A percentile compares a stretch with the other conserved stretches of the same genome.
phyloP scores from a whole-genome alignment of 2,113 vertebrate genomes.

The Rousettus leschenaultii region DNA sequence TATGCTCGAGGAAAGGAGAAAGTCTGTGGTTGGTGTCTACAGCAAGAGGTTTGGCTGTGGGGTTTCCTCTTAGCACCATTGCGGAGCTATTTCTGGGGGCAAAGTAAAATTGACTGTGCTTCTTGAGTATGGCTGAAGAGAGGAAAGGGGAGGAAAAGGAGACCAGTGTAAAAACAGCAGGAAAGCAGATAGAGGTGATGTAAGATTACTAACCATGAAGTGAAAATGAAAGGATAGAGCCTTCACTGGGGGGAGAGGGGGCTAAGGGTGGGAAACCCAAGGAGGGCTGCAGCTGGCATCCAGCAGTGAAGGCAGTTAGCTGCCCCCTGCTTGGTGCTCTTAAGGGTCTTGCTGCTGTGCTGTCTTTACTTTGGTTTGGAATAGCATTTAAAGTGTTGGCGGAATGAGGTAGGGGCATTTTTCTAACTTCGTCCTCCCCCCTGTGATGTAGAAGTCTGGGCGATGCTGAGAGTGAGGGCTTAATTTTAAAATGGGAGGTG shows the following conservation, averaged over 20 bases:
- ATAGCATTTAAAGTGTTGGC: background rate
- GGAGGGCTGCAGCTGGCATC: background rate
- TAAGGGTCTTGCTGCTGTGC: background rate
- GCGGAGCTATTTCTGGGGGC: background rate
- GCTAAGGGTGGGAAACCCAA: background rate
- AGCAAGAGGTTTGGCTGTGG: background rate
- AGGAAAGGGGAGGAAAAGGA: background rate
- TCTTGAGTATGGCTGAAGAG: background rate
- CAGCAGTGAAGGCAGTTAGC: background rate
- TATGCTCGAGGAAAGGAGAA: background rate
- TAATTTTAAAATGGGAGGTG: background rate
- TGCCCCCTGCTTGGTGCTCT: background rate
- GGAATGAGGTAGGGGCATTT: background rate
- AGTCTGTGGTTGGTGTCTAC: background rate
- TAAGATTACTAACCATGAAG: background rate
- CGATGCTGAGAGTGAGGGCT: background rate
- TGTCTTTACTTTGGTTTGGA: background rate
- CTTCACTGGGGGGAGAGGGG: background rate
- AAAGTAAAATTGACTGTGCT: background rate
- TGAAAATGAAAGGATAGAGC: background rate
- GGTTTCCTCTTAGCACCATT: background rate
- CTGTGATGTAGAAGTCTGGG: background rate
- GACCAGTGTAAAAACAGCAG: background rate
- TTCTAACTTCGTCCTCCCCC: background rate
- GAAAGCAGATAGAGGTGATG: slow-evolving; percentile 11